A percentile compares a stretch with the other conserved stretches of the same genome.
Evolutionary conservation across 2,113 vertebrate genomes (phyloP).

Genomic region (Nansenia antarctica): DNA sequence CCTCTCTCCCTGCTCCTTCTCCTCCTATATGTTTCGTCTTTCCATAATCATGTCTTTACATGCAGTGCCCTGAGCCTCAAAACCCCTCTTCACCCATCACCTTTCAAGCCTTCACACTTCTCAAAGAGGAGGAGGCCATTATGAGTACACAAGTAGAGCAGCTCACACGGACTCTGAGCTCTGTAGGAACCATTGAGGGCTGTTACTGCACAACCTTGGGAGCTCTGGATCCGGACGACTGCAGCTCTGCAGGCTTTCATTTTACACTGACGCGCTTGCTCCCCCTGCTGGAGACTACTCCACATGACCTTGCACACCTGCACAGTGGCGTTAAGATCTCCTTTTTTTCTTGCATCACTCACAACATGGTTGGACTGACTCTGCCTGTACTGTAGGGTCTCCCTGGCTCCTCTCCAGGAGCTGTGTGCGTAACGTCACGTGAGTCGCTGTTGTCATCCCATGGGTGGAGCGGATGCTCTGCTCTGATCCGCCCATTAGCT

Average conservation of each 20-base stretch:
- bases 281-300: slow-evolving; percentile 30
- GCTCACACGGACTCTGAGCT: slow-evolving; percentile 21
- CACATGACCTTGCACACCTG: slow-evolving; percentile 16
- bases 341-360: slow-evolving; percentile 17
- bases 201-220: slow-evolving; percentile 45
- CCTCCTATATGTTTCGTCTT: neutral
- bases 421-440: slow-evolving; percentile 49
- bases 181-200: slow-evolving; percentile 34
- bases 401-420: slow-evolving; percentile 37
- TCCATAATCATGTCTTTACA: neutral
- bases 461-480: slow-evolving; percentile 27
- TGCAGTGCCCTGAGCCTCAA: neutral
- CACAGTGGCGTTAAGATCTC: slow-evolving; percentile 29
- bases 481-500: neutral
- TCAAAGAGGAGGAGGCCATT: slow-evolving; percentile 12
- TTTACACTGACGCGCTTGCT: slow-evolving; percentile 21
- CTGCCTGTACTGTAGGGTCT: slow-evolving; percentile 33
- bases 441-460: slow-evolving; percentile 47
- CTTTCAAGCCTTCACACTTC: slow-evolving; percentile 4
- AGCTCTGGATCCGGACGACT: slow-evolving; percentile 3
- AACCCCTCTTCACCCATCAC: slow-evolving; percentile 5
- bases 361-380: slow-evolving; percentile 15
- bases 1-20: slow-evolving; percentile 13
- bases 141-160: slow-evolving; percentile 43
- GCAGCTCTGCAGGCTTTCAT: slow-evolving; percentile 14